Percentiles rank a stretch among this genome's conserved stretches.
phyloP scores from a whole-genome alignment of 2,113 vertebrate species.

The Gobiocypris rarus region DNA sequence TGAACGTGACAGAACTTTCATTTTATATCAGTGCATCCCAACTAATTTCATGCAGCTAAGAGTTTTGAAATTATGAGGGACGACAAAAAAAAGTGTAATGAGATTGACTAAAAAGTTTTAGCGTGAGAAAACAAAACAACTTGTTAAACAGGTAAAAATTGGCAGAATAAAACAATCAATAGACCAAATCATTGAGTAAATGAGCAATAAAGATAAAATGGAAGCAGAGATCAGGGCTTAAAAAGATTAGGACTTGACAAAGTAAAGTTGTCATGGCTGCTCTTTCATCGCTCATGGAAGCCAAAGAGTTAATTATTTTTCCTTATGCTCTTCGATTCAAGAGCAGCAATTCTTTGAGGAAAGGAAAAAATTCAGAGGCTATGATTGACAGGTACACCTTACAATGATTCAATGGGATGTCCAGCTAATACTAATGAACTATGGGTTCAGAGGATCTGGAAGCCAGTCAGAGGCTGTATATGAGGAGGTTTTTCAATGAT shows the following conservation, averaged over 20 bases:
- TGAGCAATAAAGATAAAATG: background rate
- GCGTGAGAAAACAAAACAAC: background rate
- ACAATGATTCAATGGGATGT: background rate
- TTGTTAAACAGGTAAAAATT: slow-evolving; percentile 13
- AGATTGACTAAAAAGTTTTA: background rate
- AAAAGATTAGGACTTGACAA: background rate
- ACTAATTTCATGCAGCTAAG: background rate
- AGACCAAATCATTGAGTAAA: background rate
- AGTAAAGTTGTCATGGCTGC: background rate
- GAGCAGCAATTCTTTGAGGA: slow-evolving; percentile 13
- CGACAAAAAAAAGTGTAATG: too few relatives aligned
- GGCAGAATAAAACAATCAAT: slow-evolving; percentile 13
- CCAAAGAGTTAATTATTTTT: slow-evolving; percentile 20
- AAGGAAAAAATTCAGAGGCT: background rate
- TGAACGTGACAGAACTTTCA: too few relatives aligned
- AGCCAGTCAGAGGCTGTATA: background rate
- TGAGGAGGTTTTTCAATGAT: background rate
- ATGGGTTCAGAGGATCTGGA: background rate
- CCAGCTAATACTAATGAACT: slow-evolving; percentile 2
- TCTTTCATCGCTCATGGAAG: background rate
- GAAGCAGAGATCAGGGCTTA: background rate
- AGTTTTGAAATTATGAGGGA: background rate
- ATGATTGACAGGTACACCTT: slow-evolving; percentile 29
- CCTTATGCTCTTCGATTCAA: slow-evolving; percentile 15
- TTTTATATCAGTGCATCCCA: too few relatives aligned